Percentiles rank a stretch among this genome's conserved stretches.
Conservation (phyloP, 2,797 vertebrate genomes). For the Semotilus atromaculatus region DNA sequence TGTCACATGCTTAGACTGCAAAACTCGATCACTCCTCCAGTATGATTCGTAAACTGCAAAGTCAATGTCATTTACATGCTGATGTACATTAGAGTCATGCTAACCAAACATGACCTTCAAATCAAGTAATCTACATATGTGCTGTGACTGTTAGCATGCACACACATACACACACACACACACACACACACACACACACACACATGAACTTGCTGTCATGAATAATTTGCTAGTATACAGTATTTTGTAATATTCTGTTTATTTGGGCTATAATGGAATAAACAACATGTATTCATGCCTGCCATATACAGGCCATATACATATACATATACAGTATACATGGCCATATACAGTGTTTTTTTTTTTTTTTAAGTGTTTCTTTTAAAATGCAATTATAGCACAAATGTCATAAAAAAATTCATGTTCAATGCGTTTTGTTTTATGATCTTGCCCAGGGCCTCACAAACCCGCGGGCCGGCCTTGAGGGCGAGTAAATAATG, state of each 20-base stretch:
- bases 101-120: slow-evolving; percentile 26
- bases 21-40: slow-evolving; percentile 17
- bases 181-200: too few relatives aligned
- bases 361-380: too few relatives aligned
- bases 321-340: too few relatives aligned
- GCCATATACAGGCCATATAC: too few relatives aligned
- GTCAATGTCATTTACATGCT: slow-evolving; percentile 37
- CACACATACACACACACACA: not conserved
- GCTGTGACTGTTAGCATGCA: not conserved
- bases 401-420: too few relatives aligned
- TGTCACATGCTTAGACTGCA: slow-evolving; percentile 4
- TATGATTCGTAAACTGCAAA: slow-evolving; percentile 37
- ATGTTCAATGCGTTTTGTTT: not conserved
- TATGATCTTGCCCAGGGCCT: not conserved
- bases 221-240: not conserved
- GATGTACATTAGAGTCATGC: slow-evolving; percentile 24
- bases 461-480: not conserved
- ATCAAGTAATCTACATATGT: not conserved
- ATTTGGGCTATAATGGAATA: slow-evolving; percentile 1
- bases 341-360: too few relatives aligned
- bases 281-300: not conserved
- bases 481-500: not conserved
- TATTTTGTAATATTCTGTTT: not conserved
- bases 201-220: not conserved
- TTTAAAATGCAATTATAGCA: too few relatives aligned